phyloP scores from a whole-genome alignment of 2,888 invertebrate genomes.

The Eueremaeus valkanovi region DNA sequence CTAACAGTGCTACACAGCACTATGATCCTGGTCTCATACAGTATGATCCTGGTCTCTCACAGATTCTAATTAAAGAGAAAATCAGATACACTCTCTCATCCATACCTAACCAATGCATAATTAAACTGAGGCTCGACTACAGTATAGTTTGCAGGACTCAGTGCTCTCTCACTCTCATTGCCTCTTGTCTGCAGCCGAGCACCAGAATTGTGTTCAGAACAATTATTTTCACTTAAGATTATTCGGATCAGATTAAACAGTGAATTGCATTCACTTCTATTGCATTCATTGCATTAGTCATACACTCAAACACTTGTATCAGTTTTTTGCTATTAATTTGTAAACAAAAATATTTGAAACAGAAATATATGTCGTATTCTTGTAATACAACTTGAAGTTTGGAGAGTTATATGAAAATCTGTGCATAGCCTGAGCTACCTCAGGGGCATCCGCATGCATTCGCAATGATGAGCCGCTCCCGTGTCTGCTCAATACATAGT shows the following conservation, averaged over 20 bases:
- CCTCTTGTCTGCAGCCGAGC: no score
- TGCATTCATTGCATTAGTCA: not conserved
- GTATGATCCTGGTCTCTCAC: not conserved
- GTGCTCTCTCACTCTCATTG: no score
- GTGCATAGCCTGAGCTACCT: not conserved
- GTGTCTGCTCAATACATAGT: slow-evolving; percentile 22
- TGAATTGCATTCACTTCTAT: not conserved
- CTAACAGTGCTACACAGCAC: not conserved
- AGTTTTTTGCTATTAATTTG: not conserved
- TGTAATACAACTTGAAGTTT: slow-evolving; percentile 9
- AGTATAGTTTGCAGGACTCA: no score
- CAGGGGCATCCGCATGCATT: slow-evolving; percentile 27
- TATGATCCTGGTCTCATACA: not conserved
- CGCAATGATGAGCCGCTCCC: slow-evolving; percentile 28
- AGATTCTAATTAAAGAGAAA: no score
- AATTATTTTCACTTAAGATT: no score
- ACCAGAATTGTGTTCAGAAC: no score
- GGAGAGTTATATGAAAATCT: not conserved
- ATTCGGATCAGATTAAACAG: not conserved
- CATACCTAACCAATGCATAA: not conserved
- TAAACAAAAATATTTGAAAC: not conserved
- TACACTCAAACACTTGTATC: not conserved
- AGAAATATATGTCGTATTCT: not conserved
- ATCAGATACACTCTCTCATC: not conserved
- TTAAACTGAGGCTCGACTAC: no score